phyloP scores from a whole-genome alignment of 1,140 invertebrate species.

The Euschistus heros region DNA sequence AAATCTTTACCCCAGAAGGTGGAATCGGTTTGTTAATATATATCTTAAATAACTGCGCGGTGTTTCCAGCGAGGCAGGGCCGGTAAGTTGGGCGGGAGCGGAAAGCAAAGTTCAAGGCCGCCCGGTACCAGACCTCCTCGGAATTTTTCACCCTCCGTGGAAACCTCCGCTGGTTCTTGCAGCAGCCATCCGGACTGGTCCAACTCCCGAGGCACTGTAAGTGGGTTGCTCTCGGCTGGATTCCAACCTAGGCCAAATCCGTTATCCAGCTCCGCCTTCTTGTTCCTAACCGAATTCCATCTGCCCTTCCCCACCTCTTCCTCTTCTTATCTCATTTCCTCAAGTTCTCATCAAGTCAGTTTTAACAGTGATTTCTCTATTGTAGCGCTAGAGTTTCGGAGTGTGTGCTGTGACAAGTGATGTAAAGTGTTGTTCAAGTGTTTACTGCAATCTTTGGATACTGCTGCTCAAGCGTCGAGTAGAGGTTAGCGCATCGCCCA shows the following conservation, averaged over 20 bases:
- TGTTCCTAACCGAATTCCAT: not conserved
- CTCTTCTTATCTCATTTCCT: not conserved
- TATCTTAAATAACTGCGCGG: not conserved
- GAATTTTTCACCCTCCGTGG: no score
- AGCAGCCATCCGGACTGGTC: no score
- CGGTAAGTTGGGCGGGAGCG: not conserved
- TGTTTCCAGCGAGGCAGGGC: not conserved
- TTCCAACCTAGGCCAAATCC: slow-evolving; percentile 14
- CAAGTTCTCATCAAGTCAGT: not conserved
- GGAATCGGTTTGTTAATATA: no score
- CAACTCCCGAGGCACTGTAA: not conserved
- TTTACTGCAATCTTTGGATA: no score
- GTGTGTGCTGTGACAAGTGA: no score
- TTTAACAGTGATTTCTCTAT: not conserved
- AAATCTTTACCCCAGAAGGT: no score
- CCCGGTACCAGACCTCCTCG: not conserved
- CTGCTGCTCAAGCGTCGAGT: no score
- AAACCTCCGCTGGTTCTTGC: no score
- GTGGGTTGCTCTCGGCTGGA: slow-evolving; percentile 2
- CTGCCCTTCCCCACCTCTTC: not conserved
- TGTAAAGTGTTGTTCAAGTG: no score
- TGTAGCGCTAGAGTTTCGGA: no score
- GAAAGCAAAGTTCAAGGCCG: not conserved
- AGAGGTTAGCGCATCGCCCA: no score
- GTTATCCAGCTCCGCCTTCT: not conserved